A percentile compares a stretch with the other conserved stretches of the same genome.
Conservation (phyloP, 1,140 invertebrate species). For the Parasteatoda tepidariorum region DNA sequence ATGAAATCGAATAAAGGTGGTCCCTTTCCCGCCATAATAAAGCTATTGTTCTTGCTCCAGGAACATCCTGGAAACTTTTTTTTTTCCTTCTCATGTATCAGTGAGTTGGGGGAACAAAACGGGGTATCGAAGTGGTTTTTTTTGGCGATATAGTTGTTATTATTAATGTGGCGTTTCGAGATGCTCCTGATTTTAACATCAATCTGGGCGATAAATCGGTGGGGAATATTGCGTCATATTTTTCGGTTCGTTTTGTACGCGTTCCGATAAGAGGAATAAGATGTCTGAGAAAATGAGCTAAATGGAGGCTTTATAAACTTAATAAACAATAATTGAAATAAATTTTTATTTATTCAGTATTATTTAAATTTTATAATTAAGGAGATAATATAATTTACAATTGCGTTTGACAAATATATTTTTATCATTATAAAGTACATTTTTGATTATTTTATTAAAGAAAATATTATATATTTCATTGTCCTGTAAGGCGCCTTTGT, state of each 20-base stretch:
- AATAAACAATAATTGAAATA: no score
- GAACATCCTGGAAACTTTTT: neutral
- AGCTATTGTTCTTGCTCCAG: slow-evolving; percentile 18
- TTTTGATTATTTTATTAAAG: no score
- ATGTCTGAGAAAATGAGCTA: no score
- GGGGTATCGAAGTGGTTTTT: neutral
- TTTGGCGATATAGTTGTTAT: slow-evolving; percentile 41
- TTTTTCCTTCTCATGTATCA: neutral
- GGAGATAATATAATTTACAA: no score
- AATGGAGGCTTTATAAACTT: no score
- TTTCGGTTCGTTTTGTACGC: neutral
- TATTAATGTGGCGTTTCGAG: slow-evolving; percentile 57
- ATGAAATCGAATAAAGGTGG: slow-evolving; percentile 57
- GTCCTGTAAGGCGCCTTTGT: no score
- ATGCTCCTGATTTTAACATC: slow-evolving; percentile 56
- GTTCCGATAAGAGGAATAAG: slow-evolving; percentile 2
- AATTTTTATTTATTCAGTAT: no score
- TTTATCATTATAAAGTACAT: no score
- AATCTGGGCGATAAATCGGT: slow-evolving; percentile 58
- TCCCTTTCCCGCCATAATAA: slow-evolving; percentile 3
- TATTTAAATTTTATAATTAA: no score
- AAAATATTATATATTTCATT: no score
- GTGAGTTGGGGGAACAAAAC: neutral
- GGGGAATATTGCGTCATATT: slow-evolving; percentile 20
- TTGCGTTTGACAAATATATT: no score